These are phyloP conservation scores for Heliconius nattereri DNA, from an alignment of 1,140 invertebrate species.

Conservation along the genomic window DNA sequence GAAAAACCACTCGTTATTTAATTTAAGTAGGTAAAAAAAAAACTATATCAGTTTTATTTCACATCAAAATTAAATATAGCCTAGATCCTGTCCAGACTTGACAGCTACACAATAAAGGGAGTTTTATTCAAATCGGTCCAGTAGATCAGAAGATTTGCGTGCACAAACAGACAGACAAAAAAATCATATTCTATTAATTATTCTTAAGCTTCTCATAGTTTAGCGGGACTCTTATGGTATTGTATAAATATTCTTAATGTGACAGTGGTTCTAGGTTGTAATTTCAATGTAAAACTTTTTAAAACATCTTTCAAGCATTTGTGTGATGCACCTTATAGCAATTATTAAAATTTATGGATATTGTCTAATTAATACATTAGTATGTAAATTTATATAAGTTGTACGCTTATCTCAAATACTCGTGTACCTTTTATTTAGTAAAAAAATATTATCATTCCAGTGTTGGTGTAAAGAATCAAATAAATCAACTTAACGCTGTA, in stretches of 20 bases:
- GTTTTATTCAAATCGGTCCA: too few relatives aligned
- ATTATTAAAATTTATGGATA: not conserved
- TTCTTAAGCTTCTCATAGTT: too few relatives aligned
- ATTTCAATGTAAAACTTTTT: not conserved
- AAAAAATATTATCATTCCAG: not conserved
- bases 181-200: too few relatives aligned
- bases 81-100: too few relatives aligned
- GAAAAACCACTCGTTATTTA: slow-evolving; percentile 54
- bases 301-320: not conserved
- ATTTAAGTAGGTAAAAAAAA: not conserved
- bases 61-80: too few relatives aligned
- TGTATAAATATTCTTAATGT: too few relatives aligned
- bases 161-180: too few relatives aligned
- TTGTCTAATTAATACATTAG: not conserved
- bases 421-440: not conserved
- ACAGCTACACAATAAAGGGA: too few relatives aligned
- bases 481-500: too few relatives aligned
- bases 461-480: too few relatives aligned
- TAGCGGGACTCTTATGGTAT: too few relatives aligned
- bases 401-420: not conserved
- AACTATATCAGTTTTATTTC: not conserved
- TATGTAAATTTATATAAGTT: not conserved
- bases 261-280: not conserved
- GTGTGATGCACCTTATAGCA: not conserved
- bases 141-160: too few relatives aligned